Conservation (phyloP, 2,797 vertebrate genomes). For the Phrynocephalus forsythii region DNA sequence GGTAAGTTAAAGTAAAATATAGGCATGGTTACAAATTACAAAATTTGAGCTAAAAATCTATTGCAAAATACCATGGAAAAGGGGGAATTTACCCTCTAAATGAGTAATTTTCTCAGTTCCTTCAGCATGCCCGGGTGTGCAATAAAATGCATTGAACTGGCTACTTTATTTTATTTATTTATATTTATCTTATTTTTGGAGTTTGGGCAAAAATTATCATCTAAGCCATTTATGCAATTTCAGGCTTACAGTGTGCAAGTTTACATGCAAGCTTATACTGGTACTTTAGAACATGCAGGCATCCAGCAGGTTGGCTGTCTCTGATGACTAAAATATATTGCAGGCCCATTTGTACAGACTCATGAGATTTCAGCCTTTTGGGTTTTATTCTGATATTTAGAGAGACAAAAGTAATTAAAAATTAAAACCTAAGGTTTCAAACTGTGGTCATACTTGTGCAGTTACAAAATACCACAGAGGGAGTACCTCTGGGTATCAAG, state of each 20-base stretch:
- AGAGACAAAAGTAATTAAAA: neutral
- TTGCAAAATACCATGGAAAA: too few relatives aligned
- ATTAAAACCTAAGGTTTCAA: neutral
- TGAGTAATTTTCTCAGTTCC: too few relatives aligned
- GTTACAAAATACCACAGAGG: neutral
- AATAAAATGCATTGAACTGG: too few relatives aligned
- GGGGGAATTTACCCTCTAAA: too few relatives aligned
- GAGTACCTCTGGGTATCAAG: neutral
- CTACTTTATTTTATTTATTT: too few relatives aligned
- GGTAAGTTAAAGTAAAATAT: constrained; percentile 76
- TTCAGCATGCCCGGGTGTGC: too few relatives aligned
- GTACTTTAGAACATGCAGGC: neutral
- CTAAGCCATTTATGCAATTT: too few relatives aligned
- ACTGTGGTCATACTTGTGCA: neutral
- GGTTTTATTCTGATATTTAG: neutral
- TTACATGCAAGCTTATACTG: neutral
- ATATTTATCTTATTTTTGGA: too few relatives aligned
- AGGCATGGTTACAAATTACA: neutral
- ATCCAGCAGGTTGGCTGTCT: neutral
- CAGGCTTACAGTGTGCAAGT: too few relatives aligned
- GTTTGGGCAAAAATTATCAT: too few relatives aligned
- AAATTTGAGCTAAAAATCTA: neutral
- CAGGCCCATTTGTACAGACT: neutral
- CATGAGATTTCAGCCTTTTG: neutral
- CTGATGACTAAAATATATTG: neutral